A percentile compares a stretch with the other conserved stretches of the same genome.
phyloP scores from a whole-genome alignment of 2,797 vertebrate genomes.

The Botia almorhae region DNA sequence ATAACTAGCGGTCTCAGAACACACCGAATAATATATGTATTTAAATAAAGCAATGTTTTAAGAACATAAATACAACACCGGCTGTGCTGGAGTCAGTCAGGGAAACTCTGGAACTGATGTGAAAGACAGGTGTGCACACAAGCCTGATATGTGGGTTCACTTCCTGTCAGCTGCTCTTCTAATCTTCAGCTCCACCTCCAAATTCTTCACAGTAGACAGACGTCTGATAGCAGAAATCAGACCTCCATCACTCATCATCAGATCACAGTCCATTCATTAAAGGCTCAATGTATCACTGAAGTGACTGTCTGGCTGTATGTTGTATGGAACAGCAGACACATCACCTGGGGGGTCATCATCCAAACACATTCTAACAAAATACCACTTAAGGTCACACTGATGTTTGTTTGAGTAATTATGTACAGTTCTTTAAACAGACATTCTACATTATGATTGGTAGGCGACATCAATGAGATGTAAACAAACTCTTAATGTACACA shows the following conservation, averaged over 20 bases:
- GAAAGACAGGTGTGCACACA: conserved; percentile 42
- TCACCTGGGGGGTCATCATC: conserved; percentile 5
- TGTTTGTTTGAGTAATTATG: background rate
- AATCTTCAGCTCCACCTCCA: conserved; percentile 5
- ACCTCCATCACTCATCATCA: conserved; percentile 28
- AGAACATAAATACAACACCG: background rate
- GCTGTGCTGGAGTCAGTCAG: conserved; percentile 11
- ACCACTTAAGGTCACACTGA: background rate
- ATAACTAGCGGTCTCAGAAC: too few relatives aligned
- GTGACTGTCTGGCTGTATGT: conserved; percentile 2
- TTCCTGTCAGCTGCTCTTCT: conserved; percentile 46
- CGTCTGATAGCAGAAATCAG: conserved; percentile 27
- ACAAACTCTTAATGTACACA: too few relatives aligned
- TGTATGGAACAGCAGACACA: background rate
- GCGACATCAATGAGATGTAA: too few relatives aligned
- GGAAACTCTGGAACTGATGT: conserved; percentile 41
- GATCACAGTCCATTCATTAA: conserved; percentile 31
- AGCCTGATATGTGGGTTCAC: conserved; percentile 30
- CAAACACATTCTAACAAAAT: background rate
- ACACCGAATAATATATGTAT: too few relatives aligned
- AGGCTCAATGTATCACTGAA: conserved; percentile 32
- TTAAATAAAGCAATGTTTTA: too few relatives aligned
- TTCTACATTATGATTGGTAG: too few relatives aligned
- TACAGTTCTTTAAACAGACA: background rate
- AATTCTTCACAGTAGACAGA: background rate